These are phyloP conservation scores for Drosophila tsacasi DNA, from an alignment of 1,140 invertebrate genomes.

Conservation along the genomic window DNA sequence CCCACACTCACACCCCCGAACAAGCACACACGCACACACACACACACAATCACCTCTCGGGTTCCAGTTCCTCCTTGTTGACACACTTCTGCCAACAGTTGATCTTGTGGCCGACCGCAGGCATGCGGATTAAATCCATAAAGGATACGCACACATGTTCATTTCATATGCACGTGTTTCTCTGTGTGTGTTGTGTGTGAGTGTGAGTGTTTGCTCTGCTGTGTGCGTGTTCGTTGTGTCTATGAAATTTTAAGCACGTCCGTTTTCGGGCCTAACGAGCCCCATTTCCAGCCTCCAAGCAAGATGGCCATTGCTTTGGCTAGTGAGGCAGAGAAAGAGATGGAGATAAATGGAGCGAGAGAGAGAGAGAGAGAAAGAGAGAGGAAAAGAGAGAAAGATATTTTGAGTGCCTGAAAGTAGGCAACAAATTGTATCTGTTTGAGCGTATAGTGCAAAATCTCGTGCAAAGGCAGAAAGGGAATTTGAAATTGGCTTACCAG, in stretches of 20 bases:
- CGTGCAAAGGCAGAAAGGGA: constrained; percentile 39
- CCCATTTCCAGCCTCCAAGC: constrained; percentile 52
- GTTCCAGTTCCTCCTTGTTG: constrained; percentile 63
- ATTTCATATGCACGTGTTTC: constrained; percentile 38
- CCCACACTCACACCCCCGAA: background rate
- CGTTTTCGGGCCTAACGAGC: constrained; percentile 77
- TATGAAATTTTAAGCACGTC: constrained; percentile 82
- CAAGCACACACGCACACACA: no score
- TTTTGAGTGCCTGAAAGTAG: constrained; percentile 59
- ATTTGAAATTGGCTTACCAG: background rate
- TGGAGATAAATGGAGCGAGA: background rate
- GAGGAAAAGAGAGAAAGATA: background rate
- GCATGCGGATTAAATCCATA: constrained; percentile 84
- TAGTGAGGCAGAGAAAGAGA: constrained; percentile 1
- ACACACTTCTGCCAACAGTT: constrained; percentile 84
- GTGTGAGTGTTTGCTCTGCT: constrained; percentile 8
- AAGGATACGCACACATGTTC: constrained; percentile 74
- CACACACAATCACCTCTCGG: background rate
- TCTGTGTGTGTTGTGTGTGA: constrained; percentile 4
- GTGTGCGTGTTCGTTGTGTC: constrained; percentile 33
- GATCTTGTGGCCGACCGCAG: constrained; percentile 81
- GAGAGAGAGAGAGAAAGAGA: background rate
- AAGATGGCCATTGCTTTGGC: constrained; percentile 9
- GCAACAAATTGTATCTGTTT: constrained; percentile 55
- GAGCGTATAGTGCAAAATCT: constrained; percentile 49